Conservation (phyloP, 2,113 vertebrate species). For the Notarius lentiginosus region DNA sequence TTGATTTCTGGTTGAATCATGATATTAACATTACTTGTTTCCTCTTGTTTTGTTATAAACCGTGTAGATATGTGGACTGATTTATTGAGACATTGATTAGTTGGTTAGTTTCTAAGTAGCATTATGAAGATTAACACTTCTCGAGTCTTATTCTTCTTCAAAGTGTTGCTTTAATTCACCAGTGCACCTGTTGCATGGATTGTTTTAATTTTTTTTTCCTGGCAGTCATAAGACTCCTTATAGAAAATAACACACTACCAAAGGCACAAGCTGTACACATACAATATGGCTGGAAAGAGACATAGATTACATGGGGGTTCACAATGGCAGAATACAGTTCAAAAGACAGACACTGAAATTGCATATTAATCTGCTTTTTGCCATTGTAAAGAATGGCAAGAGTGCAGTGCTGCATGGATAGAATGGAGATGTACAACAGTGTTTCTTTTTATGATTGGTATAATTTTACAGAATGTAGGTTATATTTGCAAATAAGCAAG, state of each 20-base stretch:
- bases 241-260: conserved; percentile 17
- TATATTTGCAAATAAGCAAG: background rate
- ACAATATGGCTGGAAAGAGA: conserved; percentile 1
- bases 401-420: background rate
- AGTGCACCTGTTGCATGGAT: background rate
- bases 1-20: background rate
- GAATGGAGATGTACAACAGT: background rate
- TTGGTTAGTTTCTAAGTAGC: background rate
- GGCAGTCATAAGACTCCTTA: background rate
- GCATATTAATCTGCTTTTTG: background rate
- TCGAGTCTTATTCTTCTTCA: background rate
- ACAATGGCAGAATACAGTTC: conserved; percentile 11
- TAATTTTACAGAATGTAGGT: background rate
- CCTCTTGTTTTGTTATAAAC: background rate
- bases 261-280: background rate
- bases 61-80: too few relatives aligned
- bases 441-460: background rate
- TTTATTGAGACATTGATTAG: background rate
- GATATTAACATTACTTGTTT: background rate
- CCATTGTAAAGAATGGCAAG: background rate
- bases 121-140: background rate
- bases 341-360: background rate
- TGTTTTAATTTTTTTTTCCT: background rate
- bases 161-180: background rate
- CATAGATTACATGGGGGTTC: background rate